Percentiles rank a stretch among this genome's conserved stretches.
These are phyloP conservation scores for Volucella bombylans DNA, from an alignment of 2,888 invertebrate genomes.

Conservation along the genomic window DNA sequence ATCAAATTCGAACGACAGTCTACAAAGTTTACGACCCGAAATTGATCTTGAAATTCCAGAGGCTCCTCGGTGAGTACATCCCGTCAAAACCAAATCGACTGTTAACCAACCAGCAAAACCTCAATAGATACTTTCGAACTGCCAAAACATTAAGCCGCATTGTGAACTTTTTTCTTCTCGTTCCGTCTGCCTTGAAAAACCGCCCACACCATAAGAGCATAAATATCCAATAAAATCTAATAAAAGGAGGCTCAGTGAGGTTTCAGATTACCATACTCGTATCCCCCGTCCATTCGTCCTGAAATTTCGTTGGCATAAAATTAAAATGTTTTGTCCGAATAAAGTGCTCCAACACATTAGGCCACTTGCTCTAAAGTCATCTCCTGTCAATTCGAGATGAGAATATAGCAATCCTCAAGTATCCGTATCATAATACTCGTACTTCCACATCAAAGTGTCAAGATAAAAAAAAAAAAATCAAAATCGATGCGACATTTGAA, in stretches of 20 bases:
- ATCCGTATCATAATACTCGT: constrained; percentile 33
- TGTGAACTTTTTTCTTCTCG: constrained; percentile 32
- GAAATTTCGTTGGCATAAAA: constrained; percentile 68
- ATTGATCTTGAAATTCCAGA: constrained; percentile 40
- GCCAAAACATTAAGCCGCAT: constrained; percentile 35
- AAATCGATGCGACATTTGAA: constrained; percentile 38
- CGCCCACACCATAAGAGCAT: constrained; percentile 31
- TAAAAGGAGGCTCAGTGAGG: background rate
- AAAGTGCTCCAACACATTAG: constrained; percentile 67
- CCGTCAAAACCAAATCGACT: constrained; percentile 46
- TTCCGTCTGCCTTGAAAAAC: background rate
- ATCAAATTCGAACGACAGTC: constrained; percentile 55
- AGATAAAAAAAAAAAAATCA: constrained; percentile 29
- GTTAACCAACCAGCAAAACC: constrained; percentile 61
- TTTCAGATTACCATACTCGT: background rate
- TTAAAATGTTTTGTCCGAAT: constrained; percentile 64
- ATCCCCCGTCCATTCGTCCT: constrained; percentile 33
- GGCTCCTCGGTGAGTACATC: background rate
- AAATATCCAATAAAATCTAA: constrained; percentile 63
- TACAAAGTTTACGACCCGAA: constrained; percentile 43
- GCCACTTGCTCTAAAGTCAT: constrained; percentile 39
- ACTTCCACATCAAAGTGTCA: constrained; percentile 34
- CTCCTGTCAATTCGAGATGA: constrained; percentile 23
- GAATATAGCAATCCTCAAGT: constrained; percentile 49
- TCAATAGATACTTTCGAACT: constrained; percentile 19